Evolutionary conservation across 1,140 invertebrate genomes (phyloP), one percentile per base, ranked within the genome.

Genomic region (Drosophila punjabiensis): DNA sequence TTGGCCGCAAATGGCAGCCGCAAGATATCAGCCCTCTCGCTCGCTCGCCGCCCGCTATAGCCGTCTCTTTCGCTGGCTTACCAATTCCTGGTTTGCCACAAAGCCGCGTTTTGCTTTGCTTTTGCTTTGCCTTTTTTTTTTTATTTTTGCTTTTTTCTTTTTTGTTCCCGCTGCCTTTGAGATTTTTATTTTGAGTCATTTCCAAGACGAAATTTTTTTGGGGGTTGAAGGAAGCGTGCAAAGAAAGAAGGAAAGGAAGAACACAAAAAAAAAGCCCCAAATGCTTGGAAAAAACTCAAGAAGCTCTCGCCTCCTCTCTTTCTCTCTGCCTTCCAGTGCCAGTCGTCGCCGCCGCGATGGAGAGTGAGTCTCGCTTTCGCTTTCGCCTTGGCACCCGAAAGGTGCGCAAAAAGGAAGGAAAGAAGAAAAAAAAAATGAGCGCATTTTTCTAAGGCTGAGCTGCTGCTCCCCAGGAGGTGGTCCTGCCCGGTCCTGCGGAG

Each of bases 1-100:
- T 69, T 82, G 77, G 91, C 91, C 91, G 69, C 91, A 92, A 92
- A 92, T 92, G 91, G 82, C 81, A 87, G 91, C 91, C 91, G 78
- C 91, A 92, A 92, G 78, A 82, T 75, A 85, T 88, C 67, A 89
- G 63, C 85, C 67, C 53, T 75, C 75, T 76, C 59, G 43, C 62
- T 76, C 37, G 50, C 53, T 56, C 75, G n/a, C 53, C 47, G 24
- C 24, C 47, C 16, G 5, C 33, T 48, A 20, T 39, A 39, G 66
- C 43, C 65, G 33, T 71, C 67, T 52, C 64, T 62, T 60, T 39
- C 62, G 58, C 63, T 67, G 30, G 53, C 67, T 61, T 55, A 45
- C 52, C 80, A 87, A 79, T 86, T 85, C 81, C 76, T 66, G 83
- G 83, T 88, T 88, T 76, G 84, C 84, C 84, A 75, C 84, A 87